Evolutionary conservation across 2,888 invertebrate species (phyloP).

Genomic region (Argyresthia albistria): DNA sequence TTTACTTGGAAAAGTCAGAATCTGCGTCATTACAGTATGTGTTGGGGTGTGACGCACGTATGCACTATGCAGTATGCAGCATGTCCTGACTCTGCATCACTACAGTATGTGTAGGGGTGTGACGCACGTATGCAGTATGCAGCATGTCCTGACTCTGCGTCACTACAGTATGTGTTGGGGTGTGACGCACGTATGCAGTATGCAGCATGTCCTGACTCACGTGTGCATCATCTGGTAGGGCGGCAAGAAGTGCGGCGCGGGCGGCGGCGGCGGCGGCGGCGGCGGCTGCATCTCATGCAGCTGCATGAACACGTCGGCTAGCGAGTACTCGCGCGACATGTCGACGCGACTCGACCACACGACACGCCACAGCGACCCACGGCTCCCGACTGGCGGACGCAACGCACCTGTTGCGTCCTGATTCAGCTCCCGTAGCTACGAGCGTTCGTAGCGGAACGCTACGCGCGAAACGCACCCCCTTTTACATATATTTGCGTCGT

Average conservation of each 20-base stretch:
- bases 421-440: not conserved
- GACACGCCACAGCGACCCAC: not conserved
- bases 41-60: no score
- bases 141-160: not conserved
- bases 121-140: not conserved
- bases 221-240: not conserved
- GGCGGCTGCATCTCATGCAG: conserved; percentile 34
- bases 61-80: no score
- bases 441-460: not conserved
- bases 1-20: no score
- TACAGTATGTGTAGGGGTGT: not conserved
- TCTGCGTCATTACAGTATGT: no score
- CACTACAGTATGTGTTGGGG: not conserved
- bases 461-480: not conserved
- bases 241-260: not conserved
- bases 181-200: no score
- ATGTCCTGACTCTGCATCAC: no score
- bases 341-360: conserved; percentile 11
- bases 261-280: conserved; percentile 14
- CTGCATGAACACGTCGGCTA: conserved; percentile 32
- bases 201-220: not conserved
- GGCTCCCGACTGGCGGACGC: conserved; percentile 2
- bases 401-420: not conserved
- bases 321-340: conserved; percentile 38
- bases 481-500: not conserved